Evolutionary conservation across 2,888 invertebrate genomes (phyloP).

Genomic region (Priocnemis perturbator): DNA sequence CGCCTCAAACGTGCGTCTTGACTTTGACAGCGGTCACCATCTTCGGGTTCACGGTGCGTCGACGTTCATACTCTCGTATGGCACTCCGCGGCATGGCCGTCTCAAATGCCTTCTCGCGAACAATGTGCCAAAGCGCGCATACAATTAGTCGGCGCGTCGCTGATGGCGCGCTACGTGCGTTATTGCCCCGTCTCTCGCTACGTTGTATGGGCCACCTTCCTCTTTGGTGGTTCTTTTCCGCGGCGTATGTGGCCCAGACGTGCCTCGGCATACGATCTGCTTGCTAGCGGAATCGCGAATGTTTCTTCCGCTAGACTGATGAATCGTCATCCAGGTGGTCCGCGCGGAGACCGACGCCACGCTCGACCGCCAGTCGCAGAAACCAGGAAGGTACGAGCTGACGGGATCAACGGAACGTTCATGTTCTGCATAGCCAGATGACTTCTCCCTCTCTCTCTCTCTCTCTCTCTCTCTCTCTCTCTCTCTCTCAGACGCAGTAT

Average conservation of each 20-base stretch:
- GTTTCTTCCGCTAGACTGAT: conserved; percentile 29
- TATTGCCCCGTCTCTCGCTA: conserved; percentile 62
- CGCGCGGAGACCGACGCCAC: too few relatives aligned
- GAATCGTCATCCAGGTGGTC: conserved; percentile 26
- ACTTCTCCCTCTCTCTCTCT: not conserved
- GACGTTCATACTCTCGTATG: conserved; percentile 23
- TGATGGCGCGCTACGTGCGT: conserved; percentile 55
- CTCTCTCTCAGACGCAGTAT: conserved; percentile 3
- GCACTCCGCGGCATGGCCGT: conserved; percentile 41
- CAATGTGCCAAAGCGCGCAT: conserved; percentile 67
- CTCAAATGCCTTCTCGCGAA: conserved; percentile 52
- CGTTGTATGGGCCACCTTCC: conserved; percentile 55
- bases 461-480: not conserved
- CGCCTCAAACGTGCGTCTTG: conserved; percentile 41
- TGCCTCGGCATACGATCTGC: conserved; percentile 73
- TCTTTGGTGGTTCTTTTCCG: conserved; percentile 48
- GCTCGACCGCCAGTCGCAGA: too few relatives aligned
- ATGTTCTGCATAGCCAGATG: too few relatives aligned
- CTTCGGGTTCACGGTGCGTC: conserved; percentile 24
- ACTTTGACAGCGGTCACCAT: conserved; percentile 31
- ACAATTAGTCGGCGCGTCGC: conserved; percentile 66
- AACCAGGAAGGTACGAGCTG: too few relatives aligned
- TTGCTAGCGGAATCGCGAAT: conserved; percentile 63
- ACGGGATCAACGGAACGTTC: too few relatives aligned
- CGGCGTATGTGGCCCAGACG: conserved; percentile 66